phyloP scores from a whole-genome alignment of 2,797 vertebrate genomes.

The Limnodromus scolopaceus region DNA sequence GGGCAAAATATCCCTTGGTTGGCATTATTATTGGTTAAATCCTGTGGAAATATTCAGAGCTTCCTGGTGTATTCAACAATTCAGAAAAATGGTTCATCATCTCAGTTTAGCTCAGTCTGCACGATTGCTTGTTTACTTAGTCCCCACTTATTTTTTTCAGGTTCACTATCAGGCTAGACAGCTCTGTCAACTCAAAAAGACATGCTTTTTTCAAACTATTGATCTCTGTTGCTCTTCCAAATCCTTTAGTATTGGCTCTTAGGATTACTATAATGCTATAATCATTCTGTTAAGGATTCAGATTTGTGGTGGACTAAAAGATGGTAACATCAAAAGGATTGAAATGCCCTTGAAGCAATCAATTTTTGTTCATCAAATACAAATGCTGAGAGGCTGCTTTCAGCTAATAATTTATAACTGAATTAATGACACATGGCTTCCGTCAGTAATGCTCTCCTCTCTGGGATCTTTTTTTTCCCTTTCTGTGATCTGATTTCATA shows the following conservation, averaged over 20 bases:
- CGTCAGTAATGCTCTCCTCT: slow-evolving; percentile 64
- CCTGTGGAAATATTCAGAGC: slow-evolving; percentile 76
- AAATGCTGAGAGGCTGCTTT: slow-evolving; percentile 83
- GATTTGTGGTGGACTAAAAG: slow-evolving; percentile 84
- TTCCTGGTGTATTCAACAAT: slow-evolving; percentile 63
- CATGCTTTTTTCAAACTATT: slow-evolving; percentile 87
- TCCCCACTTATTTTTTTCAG: slow-evolving; percentile 79
- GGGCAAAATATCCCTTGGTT: slow-evolving; percentile 79
- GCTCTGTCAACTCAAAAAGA: slow-evolving; percentile 83
- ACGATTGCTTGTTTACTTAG: slow-evolving; percentile 75
- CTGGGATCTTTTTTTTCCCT: slow-evolving; percentile 63
- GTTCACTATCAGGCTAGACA: slow-evolving; percentile 81
- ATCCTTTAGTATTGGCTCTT: slow-evolving; percentile 89
- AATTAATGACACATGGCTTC: slow-evolving; percentile 84
- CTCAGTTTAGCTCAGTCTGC: slow-evolving; percentile 40
- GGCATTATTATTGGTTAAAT: slow-evolving; percentile 82
- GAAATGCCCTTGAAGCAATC: slow-evolving; percentile 90
- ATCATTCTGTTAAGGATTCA: slow-evolving; percentile 84
- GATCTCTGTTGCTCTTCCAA: slow-evolving; percentile 85
- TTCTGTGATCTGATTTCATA: slow-evolving; percentile 78
- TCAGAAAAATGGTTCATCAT: slow-evolving; percentile 46
- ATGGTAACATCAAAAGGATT: slow-evolving; percentile 88
- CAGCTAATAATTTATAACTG: slow-evolving; percentile 84
- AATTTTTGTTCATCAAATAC: slow-evolving; percentile 86
- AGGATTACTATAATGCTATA: slow-evolving; percentile 91